Base-by-base conservation (phyloP, 2,797 vertebrate species). In the Cuculus canorus region DNA sequence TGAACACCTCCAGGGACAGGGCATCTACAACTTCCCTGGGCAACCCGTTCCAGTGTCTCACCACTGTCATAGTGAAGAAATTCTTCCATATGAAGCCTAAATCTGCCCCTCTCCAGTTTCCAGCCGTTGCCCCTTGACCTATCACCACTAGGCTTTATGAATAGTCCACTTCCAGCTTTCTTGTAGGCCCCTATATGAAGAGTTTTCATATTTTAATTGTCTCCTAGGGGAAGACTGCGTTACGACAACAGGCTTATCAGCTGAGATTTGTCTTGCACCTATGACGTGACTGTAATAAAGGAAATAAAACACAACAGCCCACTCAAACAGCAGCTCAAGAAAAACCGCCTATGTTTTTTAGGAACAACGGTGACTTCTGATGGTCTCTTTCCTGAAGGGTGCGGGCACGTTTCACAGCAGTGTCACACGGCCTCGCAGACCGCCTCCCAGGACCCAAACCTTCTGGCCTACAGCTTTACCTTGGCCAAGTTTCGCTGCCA, bases 361-460 rank as follows among this genome's bases (percentile, higher is more conserved):
- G 70, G 68, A 71, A 47, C 21, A 41, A 17, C 0, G 33, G 11
- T 9, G n/a, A 5, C 30, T 69, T 14, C 56, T 3, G 13, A 12
- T 23, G 33, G 27, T 0, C 23, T 50, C 25, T 25, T 11, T 18
- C 18, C 12, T 0, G 14, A 22, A 32, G 17, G 10, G 2, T 1
- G 23, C 18, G 30, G 19, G 25, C 1, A 18, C 10, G 30, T 45
- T 39, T 13, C 37, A 5, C 19, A 33, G 52, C 0, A 5, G 37
- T 0, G 2, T 22, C 5, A 17, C 35, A 11, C 22, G 13, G 10
- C 41, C 43, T 7, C 45, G 3, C 3, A 9, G 3, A 15, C 1
- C 12, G 2, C 17, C 50, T 2, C 33, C 6, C 27, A 3, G 24
- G 8, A 9, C 35, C 17, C 9, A 7, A n/a, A 18, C 2, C 17